Conservation (phyloP, 2,888 invertebrate genomes). For the Epistrophella euchroma region DNA sequence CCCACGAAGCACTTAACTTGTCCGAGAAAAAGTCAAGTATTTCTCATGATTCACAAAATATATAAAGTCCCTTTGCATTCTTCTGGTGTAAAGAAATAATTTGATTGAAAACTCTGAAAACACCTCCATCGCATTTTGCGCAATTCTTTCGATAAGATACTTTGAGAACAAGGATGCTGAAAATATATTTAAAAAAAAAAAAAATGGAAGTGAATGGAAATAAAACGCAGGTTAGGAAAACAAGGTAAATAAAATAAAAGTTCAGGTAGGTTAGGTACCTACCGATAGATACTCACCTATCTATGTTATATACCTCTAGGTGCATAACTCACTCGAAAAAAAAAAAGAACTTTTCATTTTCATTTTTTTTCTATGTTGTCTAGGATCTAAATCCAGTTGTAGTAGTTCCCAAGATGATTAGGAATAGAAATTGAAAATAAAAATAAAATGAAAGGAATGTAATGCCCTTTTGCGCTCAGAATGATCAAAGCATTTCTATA, state of each 20-base stretch:
- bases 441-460: constrained; percentile 42
- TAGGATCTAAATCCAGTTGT: constrained; percentile 26
- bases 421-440: constrained; percentile 34
- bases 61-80: constrained; percentile 21
- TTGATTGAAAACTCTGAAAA: constrained; percentile 34
- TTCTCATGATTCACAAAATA: constrained; percentile 12
- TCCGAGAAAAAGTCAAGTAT: constrained; percentile 16
- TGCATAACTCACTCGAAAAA: constrained; percentile 10
- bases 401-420: constrained; percentile 53
- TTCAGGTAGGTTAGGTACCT: neutral
- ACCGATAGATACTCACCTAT: constrained; percentile 6
- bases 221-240: constrained; percentile 18
- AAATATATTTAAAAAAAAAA: neutral
- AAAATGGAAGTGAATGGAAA: constrained; percentile 13
- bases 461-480: constrained; percentile 44
- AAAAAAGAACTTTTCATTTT: constrained; percentile 2
- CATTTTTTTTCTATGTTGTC: neutral
- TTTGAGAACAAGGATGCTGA: constrained; percentile 25
- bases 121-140: constrained; percentile 7
- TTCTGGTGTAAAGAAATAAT: constrained; percentile 18
- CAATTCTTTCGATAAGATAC: constrained; percentile 29
- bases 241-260: constrained; percentile 24
- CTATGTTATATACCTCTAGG: neutral
- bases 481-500: constrained; percentile 37
- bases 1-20: constrained; percentile 12